Evolutionary conservation across 2,113 vertebrate genomes (phyloP).

Genomic region (Stictonetta naevosa): DNA sequence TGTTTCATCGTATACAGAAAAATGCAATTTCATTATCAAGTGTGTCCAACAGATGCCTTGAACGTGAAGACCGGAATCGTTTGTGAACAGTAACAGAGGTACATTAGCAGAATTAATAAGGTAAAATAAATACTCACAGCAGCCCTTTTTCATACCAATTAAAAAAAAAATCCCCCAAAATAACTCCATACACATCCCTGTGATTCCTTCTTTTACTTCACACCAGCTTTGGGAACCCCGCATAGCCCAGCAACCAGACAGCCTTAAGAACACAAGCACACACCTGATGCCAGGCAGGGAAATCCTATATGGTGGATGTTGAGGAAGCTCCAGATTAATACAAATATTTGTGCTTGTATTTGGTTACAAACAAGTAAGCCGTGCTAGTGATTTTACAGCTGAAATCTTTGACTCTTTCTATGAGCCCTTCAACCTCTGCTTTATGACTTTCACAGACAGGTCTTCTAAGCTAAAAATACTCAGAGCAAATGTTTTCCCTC

Average conservation of each 20-base stretch:
- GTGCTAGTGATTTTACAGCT: background rate
- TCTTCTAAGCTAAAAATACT: background rate
- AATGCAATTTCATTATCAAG: background rate
- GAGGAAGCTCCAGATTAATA: background rate
- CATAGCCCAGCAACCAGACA: background rate
- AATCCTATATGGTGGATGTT: background rate
- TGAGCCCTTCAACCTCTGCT: background rate
- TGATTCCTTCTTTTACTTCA: background rate
- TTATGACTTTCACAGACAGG: background rate
- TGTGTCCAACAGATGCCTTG: background rate
- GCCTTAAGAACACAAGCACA: fast-evolving
- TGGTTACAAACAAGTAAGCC: background rate
- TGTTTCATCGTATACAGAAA: background rate
- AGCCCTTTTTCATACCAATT: background rate
- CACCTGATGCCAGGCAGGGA: background rate
- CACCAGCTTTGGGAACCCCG: background rate
- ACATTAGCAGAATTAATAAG: background rate
- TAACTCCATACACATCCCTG: background rate
- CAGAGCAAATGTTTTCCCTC: background rate
- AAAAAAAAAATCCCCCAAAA: too few species aligned
- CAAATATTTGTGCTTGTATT: background rate
- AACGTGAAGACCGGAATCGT: background rate
- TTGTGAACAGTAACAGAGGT: background rate
- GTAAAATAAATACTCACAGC: fast-evolving
- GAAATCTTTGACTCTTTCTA: background rate